Evolutionary conservation across 2,113 vertebrate species (phyloP).

Genomic region (Dinomys branickii): DNA sequence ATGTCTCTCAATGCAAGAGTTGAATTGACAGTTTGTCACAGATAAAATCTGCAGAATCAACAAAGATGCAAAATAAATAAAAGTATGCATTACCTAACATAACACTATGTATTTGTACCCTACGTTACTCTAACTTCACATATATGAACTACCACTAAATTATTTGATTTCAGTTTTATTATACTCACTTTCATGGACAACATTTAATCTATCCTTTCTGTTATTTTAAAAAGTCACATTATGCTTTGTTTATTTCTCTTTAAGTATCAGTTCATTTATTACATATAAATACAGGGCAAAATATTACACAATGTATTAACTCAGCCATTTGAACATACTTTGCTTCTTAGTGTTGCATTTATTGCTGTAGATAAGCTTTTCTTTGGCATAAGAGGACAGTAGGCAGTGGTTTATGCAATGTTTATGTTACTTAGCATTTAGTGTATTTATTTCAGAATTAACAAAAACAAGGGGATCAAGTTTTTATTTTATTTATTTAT

Average conservation of each 20-base stretch:
- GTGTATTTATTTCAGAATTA: background rate
- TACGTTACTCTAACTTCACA: conserved; percentile 82
- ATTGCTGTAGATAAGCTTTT: background rate
- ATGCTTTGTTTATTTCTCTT: conserved; percentile 74
- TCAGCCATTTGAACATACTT: conserved; percentile 70
- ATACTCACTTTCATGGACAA: conserved; percentile 75
- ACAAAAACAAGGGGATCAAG: background rate
- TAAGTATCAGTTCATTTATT: conserved; percentile 62
- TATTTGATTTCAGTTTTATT: conserved; percentile 75
- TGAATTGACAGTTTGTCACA: conserved; percentile 83
- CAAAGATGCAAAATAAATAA: conserved; percentile 84
- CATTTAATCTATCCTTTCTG: conserved; percentile 74
- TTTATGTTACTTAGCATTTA: background rate
- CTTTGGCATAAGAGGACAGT: background rate
- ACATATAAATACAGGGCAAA: conserved; percentile 75
- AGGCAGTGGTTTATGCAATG: background rate
- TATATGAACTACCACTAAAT: conserved; percentile 79
- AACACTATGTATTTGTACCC: conserved; percentile 78
- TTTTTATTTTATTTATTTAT: background rate
- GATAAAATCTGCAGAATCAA: conserved; percentile 86
- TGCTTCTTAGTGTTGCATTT: conserved; percentile 61
- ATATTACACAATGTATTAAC: conserved; percentile 69
- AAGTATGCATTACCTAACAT: conserved; percentile 82
- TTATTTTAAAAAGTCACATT: conserved; percentile 68
- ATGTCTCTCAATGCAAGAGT: conserved; percentile 85